These are phyloP conservation scores for Ptyas mucosa DNA, from an alignment of 2,113 vertebrate species.

Conservation along the genomic window DNA sequence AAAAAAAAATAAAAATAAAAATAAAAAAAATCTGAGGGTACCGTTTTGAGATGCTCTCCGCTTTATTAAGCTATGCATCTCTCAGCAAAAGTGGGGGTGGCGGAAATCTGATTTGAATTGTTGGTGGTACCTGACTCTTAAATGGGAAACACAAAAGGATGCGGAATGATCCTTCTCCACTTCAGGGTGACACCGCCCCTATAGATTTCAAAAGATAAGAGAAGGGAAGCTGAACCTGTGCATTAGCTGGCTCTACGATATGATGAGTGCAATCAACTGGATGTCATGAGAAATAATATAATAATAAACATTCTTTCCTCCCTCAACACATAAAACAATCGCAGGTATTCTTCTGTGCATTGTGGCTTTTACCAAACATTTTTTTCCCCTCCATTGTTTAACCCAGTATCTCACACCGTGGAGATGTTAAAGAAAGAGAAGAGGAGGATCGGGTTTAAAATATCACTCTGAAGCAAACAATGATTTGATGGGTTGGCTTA, in stretches of 20 bases:
- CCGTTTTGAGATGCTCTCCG: conserved; percentile 43
- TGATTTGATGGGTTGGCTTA: neutral
- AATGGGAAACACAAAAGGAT: conserved; percentile 49
- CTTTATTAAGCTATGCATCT: conserved; percentile 39
- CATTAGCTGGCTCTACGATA: neutral
- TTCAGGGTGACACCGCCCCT: conserved; percentile 45
- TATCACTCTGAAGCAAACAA: neutral
- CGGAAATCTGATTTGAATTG: conserved; percentile 27
- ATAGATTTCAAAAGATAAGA: conserved; percentile 49
- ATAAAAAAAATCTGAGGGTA: conserved; percentile 32
- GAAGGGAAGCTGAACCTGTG: neutral
- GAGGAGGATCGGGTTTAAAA: too few species aligned
- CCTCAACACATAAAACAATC: neutral
- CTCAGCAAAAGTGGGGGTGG: neutral
- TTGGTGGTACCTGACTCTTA: conserved; percentile 48
- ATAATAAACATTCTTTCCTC: neutral
- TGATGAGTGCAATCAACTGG: conserved; percentile 25
- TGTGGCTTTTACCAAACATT: neutral
- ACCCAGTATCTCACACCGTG: neutral
- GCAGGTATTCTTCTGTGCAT: neutral
- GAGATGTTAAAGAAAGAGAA: neutral
- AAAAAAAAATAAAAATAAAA: neutral
- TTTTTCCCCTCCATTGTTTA: neutral
- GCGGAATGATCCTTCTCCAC: conserved; percentile 37
- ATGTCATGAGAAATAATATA: conserved; percentile 7